Evolutionary conservation across 2,797 vertebrate genomes (phyloP), one percentile per base, ranked within the genome.

Genomic region (Paguma larvata): DNA sequence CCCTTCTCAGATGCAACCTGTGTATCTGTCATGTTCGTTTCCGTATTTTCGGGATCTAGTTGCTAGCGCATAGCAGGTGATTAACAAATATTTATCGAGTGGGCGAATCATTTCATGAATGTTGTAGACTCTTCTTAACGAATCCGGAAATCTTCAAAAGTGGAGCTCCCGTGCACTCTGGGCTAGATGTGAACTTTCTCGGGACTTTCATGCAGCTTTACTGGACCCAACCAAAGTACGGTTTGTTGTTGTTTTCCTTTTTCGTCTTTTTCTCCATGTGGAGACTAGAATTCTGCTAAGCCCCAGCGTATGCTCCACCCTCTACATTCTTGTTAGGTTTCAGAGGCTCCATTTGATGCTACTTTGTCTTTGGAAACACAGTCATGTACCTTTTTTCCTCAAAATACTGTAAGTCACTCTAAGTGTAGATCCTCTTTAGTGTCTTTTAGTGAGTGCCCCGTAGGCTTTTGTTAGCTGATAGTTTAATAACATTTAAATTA

Each of bases 311-410:
- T 85, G 75, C 23, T 91, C 72, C 44, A 85, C 19, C 23, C 34
- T 53, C 94, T 67, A 65, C 25, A 62, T 80, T 77, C 82, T 85
- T 96, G 95, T 46, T 62, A 46, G 32, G 46, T 38, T 91, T 93
- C 67, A 86, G 77, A 93, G 75, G 48, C 63, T 91, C 34, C 65
- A 91, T 93, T 70, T 59, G 34, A 96, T 90, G 19, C 38, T 84
- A 23, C 23, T 86, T 93, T 75, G 67, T 94, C 59, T 97, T 59
- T 92, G 77, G 21, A 97, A 91, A 89, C 86, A 77, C 2, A 92
- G 27, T 16, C 30, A 53, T n/a, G 32, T 68, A 91, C 6, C 15
- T 46, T 95, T 78, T 88, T 25, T 51, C 72, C 51, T 67, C 67
- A 89, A 62, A 70, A 63, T 89, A 85, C 94, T 68, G 8, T 59